Base-by-base conservation (phyloP, 2,888 invertebrate species). In the Ophraella communa region DNA sequence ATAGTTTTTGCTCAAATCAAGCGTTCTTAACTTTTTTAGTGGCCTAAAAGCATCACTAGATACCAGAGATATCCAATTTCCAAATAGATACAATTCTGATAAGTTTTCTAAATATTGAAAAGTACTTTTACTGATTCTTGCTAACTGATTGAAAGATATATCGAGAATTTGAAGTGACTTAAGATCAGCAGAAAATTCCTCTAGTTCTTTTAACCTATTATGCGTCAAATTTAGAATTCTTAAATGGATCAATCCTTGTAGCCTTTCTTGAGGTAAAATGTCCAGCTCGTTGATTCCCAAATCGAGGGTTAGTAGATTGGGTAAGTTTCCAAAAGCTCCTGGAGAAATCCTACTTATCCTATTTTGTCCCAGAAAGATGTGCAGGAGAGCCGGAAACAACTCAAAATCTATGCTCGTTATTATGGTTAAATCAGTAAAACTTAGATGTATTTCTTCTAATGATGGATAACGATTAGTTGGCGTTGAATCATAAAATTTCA, bases 341-440 rank as follows among this genome's bases (percentile, higher is more conserved):
- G 95, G 93, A 1, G 94, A 93, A 65, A 96, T 87, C 67, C 91
- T 85, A 14, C 90, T 88, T 69, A 94, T 91, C 65, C 88, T 85
- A 81, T 94, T 94, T 72, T 87, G 87, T 39, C 88, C 86, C 72
- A 94, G 82, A 77, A 89, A 89, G 61, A 94, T 85, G 76, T 90
- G 91, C 77, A 92, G 87, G 33, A 94, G 83, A 0, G 90, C 87
- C 18, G 93, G 91, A 76, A 94, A 94, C 33, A 91, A 89, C 76
- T 93, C 92, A 76, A 95, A 94, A 77, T 94, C 94, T 78, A 91
- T 91, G 71, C 91, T 92, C 0, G 93, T 93, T 52, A 95, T 87
- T 69, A 94, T 91, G 18, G 89, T 91, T 55, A 94, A 84, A 79
- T 94, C 94, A 5, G 94, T 94, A 45, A 87, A 86, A 66, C 89